Percentiles rank a stretch among this genome's conserved stretches.
Conservation (phyloP, 2,888 invertebrate species). For the Pomacea canaliculata region DNA sequence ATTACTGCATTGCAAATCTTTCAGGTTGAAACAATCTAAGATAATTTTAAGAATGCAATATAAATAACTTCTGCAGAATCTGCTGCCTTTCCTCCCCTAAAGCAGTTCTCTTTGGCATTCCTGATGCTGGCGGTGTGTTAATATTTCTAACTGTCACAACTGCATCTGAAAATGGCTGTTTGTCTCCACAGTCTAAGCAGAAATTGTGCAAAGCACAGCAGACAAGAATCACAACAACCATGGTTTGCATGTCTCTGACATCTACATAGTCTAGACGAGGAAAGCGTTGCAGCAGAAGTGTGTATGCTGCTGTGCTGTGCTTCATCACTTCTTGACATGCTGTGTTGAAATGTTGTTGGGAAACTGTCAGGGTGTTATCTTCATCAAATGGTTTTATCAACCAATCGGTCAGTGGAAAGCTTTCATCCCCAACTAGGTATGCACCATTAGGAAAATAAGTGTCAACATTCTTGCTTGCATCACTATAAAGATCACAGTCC, state of each 20-base stretch:
- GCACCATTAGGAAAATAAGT: conserved; percentile 26
- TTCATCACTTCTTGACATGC: conserved; percentile 3
- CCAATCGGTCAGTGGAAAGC: conserved; percentile 28
- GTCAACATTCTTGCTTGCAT: conserved; percentile 11
- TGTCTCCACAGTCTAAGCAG: conserved; percentile 26
- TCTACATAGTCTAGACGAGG: conserved; percentile 29
- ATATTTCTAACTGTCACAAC: conserved; percentile 14
- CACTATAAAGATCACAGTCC: conserved; percentile 31
- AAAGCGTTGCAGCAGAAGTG: conserved; percentile 26
- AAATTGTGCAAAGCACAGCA: conserved; percentile 34
- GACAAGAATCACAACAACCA: conserved; percentile 27
- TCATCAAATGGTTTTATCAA: conserved; percentile 28
- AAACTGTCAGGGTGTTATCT: conserved; percentile 4
- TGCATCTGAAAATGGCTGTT: conserved; percentile 14
- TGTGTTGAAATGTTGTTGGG: conserved; percentile 25
- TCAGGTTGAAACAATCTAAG: no score
- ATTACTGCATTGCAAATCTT: no score
- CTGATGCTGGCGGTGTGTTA: background rate
- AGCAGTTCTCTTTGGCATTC: background rate
- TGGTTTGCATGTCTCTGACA: conserved; percentile 29
- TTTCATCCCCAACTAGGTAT: conserved; percentile 27
- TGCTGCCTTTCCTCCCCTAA: conserved; percentile 11
- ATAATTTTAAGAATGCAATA: no score
- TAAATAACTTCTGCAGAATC: background rate
- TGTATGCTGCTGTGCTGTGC: background rate